A percentile compares a stretch with the other conserved stretches of the same genome.
Evolutionary conservation across 2,113 vertebrate species (phyloP).

Genomic region (Dissostichus mawsoni): DNA sequence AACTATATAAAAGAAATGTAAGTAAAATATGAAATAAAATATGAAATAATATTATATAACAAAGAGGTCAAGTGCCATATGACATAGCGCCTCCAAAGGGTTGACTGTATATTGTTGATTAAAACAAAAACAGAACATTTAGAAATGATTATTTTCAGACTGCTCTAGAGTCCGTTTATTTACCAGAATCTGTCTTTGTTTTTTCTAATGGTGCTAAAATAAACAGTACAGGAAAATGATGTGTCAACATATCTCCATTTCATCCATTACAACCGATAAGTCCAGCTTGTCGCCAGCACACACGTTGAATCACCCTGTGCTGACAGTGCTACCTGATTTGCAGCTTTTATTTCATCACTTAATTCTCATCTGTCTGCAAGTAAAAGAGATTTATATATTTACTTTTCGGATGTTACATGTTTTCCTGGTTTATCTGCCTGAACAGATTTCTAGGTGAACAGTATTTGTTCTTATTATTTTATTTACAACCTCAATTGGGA

Average conservation of each 20-base stretch:
- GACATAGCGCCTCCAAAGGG: too few relatives aligned
- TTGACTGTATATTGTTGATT: too few relatives aligned
- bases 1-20: background rate
- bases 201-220: too few relatives aligned
- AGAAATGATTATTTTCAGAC: background rate
- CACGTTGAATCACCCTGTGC: background rate
- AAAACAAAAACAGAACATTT: too few relatives aligned
- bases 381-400: constrained; percentile 9
- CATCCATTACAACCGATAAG: background rate
- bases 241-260: background rate
- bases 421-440: background rate
- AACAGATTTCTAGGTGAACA: too few relatives aligned
- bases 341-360: constrained; percentile 41
- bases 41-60: too few relatives aligned
- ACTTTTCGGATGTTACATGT: background rate
- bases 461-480: too few relatives aligned
- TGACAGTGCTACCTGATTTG: background rate
- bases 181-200: too few relatives aligned
- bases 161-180: background rate
- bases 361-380: constrained; percentile 11
- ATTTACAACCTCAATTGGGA: too few relatives aligned
- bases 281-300: background rate
- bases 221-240: background rate
- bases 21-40: too few relatives aligned
- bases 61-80: too few relatives aligned